Evolutionary conservation across 2,113 vertebrate species (phyloP), one percentile per base, ranked within the genome.

Genomic region (Aplodontia rufa): DNA sequence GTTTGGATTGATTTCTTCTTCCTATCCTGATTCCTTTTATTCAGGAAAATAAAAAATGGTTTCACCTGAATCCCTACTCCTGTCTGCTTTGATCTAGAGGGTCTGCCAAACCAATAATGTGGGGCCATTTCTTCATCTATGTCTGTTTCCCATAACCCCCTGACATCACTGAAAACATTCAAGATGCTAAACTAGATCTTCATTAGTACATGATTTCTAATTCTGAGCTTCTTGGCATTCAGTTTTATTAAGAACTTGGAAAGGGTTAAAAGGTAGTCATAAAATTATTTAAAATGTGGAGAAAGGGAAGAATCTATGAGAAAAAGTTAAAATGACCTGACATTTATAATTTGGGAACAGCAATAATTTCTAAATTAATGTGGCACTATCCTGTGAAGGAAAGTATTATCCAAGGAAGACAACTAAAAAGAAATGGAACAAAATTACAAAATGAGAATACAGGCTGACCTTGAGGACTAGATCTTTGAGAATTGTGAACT

Each of bases 271-370:
- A 79, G 22, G 55, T 5, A 90, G 30, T 26, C 68, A 92, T 42
- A 74, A 78, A 79, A 90, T 74, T 8, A 82, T 55, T 88, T 81
- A 72, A 91, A 84, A 87, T 87, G 42, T 53, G 49, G 35, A 87
- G 40, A 53, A 79, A 91, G n/a, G n/a, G n/a, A n/a, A 60, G 35
- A 71, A 4, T 35, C 82, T 55, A 30, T 64, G 66, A 84, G 55
- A 90, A 78, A 87, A 89, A 60, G 20, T 32, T 55, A 80, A 83
- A 90, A 93, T 35, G 42, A 94, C n/a, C 47, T 80, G 40, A 87
- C 49, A 60, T 82, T 96, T n/a, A 92, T 86, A 55, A 88, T 45
- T 66, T 81, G 40, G 71, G 86, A 79, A 82, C 8, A 96, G n/a
- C 45, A 80, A 60, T 71, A 26, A 53, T 78, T 64, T 66, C 24